Base-by-base conservation (phyloP, 1,140 invertebrate species). In the Drosophila persimilis region DNA sequence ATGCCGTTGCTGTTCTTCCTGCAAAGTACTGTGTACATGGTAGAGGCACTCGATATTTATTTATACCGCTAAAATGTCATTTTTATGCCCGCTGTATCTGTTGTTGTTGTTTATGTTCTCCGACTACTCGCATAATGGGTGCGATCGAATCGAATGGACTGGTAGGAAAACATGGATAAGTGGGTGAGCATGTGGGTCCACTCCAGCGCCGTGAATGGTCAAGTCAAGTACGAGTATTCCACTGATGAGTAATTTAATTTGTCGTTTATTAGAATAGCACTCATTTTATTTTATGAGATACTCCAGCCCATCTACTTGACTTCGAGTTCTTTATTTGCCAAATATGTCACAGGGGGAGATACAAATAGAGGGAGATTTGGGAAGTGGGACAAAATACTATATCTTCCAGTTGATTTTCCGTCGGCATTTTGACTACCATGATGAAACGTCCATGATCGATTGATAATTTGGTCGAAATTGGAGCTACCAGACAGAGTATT, bases 211-310 rank as follows among this genome's bases (percentile, higher is more conserved):
- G 0, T 35, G 31, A 35, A 35, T 35, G 8, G 35, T 39, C 35
- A 5, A 57, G 41, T 57, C 60, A 47, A 41, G 54, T 62, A 60
- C 11, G 43, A 35, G n/a, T 56, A 44, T 63, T 29, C 46, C 50
- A 26, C 44, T 76, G 76, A 83, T 85, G 86, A 83, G 75, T 89
- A 90, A 90, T 89, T 89, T 74, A 80, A 90, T 89, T 90, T 89
- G 86, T 76, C 66, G 86, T 77, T 89, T 89, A 89, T 89, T 89
- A 80, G 86, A 81, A 81, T 73, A 86, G 80, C 86, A 90, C 86
- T 89, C 29, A 66, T 69, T 77, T 71, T 74, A 75, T 89, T 90
- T 90, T 90, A 90, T 89, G 86, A 89, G 67, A 86, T 89, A 89
- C 86, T 89, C 85, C 58, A 89, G 74, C 63, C 64, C 62, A 71